Conservation (phyloP, 2,797 vertebrate genomes). For the Sphenopsis melanotis region DNA sequence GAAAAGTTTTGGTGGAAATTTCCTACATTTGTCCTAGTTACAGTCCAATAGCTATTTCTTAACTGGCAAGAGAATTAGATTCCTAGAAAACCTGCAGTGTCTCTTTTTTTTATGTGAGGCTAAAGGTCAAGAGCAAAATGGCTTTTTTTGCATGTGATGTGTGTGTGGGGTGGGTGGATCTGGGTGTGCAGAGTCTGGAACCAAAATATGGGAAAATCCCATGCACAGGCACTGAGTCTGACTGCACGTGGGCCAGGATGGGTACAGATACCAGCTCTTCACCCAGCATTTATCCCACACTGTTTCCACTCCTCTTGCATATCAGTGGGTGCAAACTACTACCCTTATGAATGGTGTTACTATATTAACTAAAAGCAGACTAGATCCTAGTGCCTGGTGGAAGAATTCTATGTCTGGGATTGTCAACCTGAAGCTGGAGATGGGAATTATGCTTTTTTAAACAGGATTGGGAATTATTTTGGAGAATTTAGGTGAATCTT, state of each 20-base stretch:
- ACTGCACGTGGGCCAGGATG: not conserved
- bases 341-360: not conserved
- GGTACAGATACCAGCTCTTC: not conserved
- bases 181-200: not conserved
- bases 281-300: not conserved
- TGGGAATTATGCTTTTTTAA: not conserved
- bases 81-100: not conserved
- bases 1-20: not conserved
- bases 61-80: not conserved
- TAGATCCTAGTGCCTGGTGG: not conserved
- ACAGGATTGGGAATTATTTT: not conserved
- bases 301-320: not conserved
- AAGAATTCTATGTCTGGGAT: not conserved
- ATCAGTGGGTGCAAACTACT: not conserved
- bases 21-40: not conserved
- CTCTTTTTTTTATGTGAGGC: not conserved
- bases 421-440: not conserved
- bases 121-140: not conserved
- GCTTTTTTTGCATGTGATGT: fast-evolving
- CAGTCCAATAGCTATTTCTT: not conserved
- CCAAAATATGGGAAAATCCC: not conserved
- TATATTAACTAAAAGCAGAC: not conserved
- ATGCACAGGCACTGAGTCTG: not conserved
- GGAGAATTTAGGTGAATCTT: not conserved
- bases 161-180: not conserved